A percentile compares a stretch with the other conserved stretches of the same genome.
Evolutionary conservation across 2,888 invertebrate genomes (phyloP).

Genomic region (Eristalis pertinax): DNA sequence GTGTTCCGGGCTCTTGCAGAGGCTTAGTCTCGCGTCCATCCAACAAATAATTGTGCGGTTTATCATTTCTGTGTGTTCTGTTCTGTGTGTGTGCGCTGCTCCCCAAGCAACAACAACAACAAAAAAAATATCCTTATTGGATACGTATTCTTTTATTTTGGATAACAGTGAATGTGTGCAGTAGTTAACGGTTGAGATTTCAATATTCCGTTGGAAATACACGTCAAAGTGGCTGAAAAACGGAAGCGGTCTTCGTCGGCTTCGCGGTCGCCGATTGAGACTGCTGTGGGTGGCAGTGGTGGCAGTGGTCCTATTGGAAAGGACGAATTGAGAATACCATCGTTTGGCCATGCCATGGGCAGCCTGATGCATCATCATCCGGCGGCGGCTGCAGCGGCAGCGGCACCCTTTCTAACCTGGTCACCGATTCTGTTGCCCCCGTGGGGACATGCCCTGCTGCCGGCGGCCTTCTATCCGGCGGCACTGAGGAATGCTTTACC

Average conservation of each 20-base stretch:
- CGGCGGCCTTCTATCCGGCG: conserved; percentile 87
- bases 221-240: conserved; percentile 81
- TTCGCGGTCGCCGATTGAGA: conserved; percentile 76
- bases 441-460: conserved; percentile 88
- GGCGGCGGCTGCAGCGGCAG: conserved; percentile 84
- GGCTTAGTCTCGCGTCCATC: neutral
- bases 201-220: conserved; percentile 26
- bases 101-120: neutral
- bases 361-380: conserved; percentile 81
- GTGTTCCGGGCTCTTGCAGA: neutral
- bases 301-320: conserved; percentile 51
- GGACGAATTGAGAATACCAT: conserved; percentile 78
- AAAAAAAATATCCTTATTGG: conserved; percentile 23
- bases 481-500: conserved; percentile 88
- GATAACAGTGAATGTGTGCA: conserved; percentile 52
- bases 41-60: neutral
- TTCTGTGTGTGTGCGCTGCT: neutral
- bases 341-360: conserved; percentile 78
- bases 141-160: neutral
- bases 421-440: conserved; percentile 89
- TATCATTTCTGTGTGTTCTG: neutral
- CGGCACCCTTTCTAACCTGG: conserved; percentile 88
- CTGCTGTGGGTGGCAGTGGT: conserved; percentile 38
- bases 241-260: conserved; percentile 79
- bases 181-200: conserved; percentile 20